phyloP scores from a whole-genome alignment of 2,113 vertebrate genomes.

The Megaceryle torquata region DNA sequence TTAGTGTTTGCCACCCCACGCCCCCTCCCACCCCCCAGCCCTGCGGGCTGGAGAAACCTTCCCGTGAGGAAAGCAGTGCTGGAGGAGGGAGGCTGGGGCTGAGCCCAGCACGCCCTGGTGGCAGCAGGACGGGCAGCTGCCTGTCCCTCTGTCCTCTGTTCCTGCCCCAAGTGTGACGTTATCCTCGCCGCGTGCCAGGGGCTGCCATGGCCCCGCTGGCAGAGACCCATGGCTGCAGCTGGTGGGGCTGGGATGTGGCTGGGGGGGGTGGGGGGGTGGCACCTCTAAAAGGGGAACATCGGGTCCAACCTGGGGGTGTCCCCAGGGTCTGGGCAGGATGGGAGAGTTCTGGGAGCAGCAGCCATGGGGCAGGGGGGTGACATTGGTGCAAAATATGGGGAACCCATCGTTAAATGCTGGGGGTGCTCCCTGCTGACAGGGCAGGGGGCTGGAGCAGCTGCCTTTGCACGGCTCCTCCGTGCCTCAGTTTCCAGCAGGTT shows the following conservation, averaged over 20 bases:
- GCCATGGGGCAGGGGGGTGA: neutral
- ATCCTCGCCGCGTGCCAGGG: neutral
- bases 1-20: neutral
- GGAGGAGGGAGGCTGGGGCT: neutral
- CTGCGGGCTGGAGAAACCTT: neutral
- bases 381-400: neutral
- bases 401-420: neutral
- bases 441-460: neutral
- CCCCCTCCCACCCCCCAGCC: fast-evolving
- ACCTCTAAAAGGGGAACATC: neutral
- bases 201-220: neutral
- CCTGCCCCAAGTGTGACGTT: neutral
- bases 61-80: neutral
- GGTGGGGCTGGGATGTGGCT: neutral
- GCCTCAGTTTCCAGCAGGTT: neutral
- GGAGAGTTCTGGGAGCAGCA: neutral
- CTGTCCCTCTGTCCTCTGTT: neutral
- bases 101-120: neutral
- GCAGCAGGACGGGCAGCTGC: neutral
- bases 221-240: neutral
- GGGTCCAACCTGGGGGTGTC: neutral
- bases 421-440: too few relatives aligned
- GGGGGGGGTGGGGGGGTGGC: neutral
- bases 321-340: neutral
- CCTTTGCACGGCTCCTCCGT: neutral